Evolutionary conservation across 2,888 invertebrate genomes (phyloP), one percentile per base, ranked within the genome.

Genomic region (Acleris cristana): DNA sequence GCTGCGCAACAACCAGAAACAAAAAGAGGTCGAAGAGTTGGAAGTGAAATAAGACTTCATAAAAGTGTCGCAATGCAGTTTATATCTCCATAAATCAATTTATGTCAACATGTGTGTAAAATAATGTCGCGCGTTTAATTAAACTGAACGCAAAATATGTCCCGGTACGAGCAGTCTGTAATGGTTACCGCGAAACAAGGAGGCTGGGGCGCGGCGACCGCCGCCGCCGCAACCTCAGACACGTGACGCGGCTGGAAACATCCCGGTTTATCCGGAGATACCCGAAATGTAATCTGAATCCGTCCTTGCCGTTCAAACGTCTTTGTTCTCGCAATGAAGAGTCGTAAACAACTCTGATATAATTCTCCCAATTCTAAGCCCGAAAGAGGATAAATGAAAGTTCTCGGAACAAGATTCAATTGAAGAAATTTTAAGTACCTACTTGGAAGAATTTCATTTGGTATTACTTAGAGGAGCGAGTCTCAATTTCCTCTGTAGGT

Each of bases 401-500:
- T 55, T 55, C 55, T 40, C 55, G 55, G 34, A 55, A 34, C 34
- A 40, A 21, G 12, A 56, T 44, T 56, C 40, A 56, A 56, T 56
- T 6, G 14, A 30, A 30, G 18, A 55, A 54, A 34, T 40, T 40
- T 19, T 34, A 34, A 55, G 45, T 45, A n/a, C n/a, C n/a, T n/a
- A n/a, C 19, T 19, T 49, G 10, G 18, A 49, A 44, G 51, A 56
- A 56, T 52, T 61, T 65, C 14, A 56, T 61, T 56, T 8, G 40
- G 40, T 48, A 54, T 54, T 40, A 21, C 40, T 55, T 51, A 55
- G 19, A 44, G 55, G 18, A 55, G 21, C 49, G 12, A 30, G 49
- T 44, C n/a, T 55, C 44, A 26, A 61, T 65, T 51, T 65, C 44
- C 55, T 26, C 51, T 55, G 16, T n/a, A 51, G 30, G 40, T 66